Evolutionary conservation across 2,888 invertebrate species (phyloP).

Genomic region (Macrosiphum euphorbiae): DNA sequence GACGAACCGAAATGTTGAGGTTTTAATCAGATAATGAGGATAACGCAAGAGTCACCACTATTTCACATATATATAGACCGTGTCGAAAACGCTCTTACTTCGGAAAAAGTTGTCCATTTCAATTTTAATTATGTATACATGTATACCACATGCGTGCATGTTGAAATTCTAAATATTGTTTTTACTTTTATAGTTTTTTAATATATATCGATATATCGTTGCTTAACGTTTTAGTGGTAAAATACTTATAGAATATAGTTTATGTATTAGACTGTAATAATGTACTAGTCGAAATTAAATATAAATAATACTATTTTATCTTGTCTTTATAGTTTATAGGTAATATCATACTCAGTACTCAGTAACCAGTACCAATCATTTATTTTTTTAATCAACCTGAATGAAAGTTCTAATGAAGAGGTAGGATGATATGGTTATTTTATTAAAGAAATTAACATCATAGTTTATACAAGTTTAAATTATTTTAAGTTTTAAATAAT

Average conservation of each 20-base stretch:
- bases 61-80: conserved; percentile 35
- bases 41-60: conserved; percentile 15
- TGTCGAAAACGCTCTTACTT: conserved; percentile 12
- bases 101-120: not conserved
- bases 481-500: not conserved
- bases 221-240: not conserved
- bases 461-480: not conserved
- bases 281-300: not conserved
- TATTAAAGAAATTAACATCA: not conserved
- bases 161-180: not conserved
- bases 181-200: not conserved
- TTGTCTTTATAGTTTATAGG: too few relatives aligned
- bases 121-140: not conserved
- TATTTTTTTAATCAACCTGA: not conserved
- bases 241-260: not conserved
- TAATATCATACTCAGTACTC: not conserved
- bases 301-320: not conserved
- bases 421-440: not conserved
- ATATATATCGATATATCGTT: not conserved
- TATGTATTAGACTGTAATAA: not conserved
- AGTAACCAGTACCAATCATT: not conserved
- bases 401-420: not conserved
- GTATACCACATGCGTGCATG: not conserved
- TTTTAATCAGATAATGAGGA: conserved; percentile 32
- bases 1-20: not conserved